Percentiles rank a stretch among this genome's conserved stretches.
Evolutionary conservation across 2,797 vertebrate species (phyloP).

Genomic region (Pachyuromys duprasi): DNA sequence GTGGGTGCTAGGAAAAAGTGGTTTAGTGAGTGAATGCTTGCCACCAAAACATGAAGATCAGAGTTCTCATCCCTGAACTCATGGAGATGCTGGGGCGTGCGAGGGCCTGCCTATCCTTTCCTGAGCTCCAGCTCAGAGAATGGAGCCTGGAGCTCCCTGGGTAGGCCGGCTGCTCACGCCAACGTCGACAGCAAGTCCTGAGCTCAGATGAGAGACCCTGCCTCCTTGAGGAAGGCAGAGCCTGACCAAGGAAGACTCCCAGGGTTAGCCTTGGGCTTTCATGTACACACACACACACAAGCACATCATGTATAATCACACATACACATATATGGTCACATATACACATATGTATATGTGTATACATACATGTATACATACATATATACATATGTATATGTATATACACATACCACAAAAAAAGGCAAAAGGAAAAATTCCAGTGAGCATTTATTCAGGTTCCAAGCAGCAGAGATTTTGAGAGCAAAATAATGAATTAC

Average conservation of each 20-base stretch:
- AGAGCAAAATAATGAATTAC: slow-evolving; percentile 41
- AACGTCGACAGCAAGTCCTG: neutral
- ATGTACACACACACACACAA: neutral
- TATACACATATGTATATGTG: too few species aligned
- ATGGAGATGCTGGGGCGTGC: neutral
- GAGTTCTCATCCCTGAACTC: neutral
- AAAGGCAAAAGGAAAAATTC: neutral
- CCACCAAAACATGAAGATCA: neutral
- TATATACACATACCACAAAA: too few species aligned
- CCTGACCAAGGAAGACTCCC: neutral
- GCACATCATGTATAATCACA: too few species aligned
- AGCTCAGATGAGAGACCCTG: neutral
- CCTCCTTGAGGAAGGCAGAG: neutral
- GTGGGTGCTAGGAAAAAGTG: neutral
- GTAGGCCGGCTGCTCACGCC: neutral
- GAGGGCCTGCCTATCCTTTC: neutral
- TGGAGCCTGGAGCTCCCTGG: neutral
- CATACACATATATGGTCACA: neutral
- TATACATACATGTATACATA: too few species aligned
- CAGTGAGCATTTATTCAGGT: slow-evolving; percentile 28
- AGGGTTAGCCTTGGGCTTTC: neutral
- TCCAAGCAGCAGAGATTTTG: neutral
- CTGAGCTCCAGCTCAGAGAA: neutral
- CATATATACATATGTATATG: too few species aligned
- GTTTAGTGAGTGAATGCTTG: neutral